phyloP scores from a whole-genome alignment of 1,140 invertebrate species.

The Pseudachorutes palmiensis region DNA sequence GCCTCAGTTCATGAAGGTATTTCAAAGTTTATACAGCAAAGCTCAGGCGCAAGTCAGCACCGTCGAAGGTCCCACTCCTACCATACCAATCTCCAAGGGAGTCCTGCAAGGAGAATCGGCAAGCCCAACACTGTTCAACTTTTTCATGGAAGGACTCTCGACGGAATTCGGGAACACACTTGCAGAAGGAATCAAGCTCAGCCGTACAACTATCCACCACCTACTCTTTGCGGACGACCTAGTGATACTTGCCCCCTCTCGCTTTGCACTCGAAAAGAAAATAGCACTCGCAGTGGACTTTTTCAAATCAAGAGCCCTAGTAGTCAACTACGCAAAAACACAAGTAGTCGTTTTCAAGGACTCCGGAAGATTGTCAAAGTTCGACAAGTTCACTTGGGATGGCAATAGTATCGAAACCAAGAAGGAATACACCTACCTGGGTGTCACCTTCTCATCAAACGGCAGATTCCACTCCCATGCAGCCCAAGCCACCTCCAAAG shows the following conservation, averaged over 20 bases:
- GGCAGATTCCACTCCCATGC: neutral
- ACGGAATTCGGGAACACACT: too few relatives aligned
- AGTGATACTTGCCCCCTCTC: neutral
- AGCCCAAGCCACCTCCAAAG: neutral
- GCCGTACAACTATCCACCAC: too few relatives aligned
- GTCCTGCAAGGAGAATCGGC: too few relatives aligned
- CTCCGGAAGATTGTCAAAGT: neutral
- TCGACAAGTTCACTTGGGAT: neutral
- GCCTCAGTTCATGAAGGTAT: constrained; percentile 15
- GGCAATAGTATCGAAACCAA: neutral
- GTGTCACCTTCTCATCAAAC: neutral
- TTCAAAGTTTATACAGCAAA: too few relatives aligned
- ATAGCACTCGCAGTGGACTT: neutral
- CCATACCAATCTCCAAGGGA: too few relatives aligned
- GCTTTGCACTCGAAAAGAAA: neutral
- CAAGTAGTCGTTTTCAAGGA: neutral
- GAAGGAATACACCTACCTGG: neutral
- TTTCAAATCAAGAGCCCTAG: neutral
- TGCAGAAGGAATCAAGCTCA: too few relatives aligned
- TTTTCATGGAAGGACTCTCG: too few relatives aligned
- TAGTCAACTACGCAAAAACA: neutral
- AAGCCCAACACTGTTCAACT: too few relatives aligned
- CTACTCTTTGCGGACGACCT: neutral
- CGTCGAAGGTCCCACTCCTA: too few relatives aligned
- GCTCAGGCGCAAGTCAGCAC: too few relatives aligned